Evolutionary conservation across 2,888 invertebrate species (phyloP), one percentile per base, ranked within the genome.

Genomic region (Aquatica leii): DNA sequence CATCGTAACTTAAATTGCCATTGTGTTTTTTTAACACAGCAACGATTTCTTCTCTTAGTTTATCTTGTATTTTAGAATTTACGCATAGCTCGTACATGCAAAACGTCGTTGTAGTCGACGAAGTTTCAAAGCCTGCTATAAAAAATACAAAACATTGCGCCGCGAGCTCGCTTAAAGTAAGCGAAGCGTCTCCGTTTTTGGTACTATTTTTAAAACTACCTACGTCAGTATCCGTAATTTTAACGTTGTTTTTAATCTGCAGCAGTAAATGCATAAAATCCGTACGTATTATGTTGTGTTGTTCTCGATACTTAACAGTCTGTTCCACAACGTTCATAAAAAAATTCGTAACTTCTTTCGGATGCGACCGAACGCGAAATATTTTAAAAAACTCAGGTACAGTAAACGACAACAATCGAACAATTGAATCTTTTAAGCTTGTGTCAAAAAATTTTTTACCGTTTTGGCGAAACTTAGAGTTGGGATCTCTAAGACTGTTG

Each of bases 21-120:
- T 57, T 49, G 4, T 55, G 50, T 12, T 67, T 74, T 62, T 63
- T 68, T 50, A 71, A 66, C 1, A 81, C 80, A 0, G 58, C 67
- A 1, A 75, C 69, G 2, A 85, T 81, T 72, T 86, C 85, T 0
- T 72, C 63, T 11, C 83, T 71, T 0, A 82, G 65, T 53, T 77
- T 82, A 1, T 79, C 73, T 67, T 86, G 86, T 1, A 83, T 69
- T 0, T 80, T 73, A 1, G 76, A 80, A 70, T 85, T 81, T 8
- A 77, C 75, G 1, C 85, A 83, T 35, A 87, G 71, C 69, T 85
- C 84, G 67, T 81, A 86, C 11, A 85, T 71, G 1, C 80, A 80
- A 65, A 81, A 85, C 46, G 82, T 80, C 72, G 84, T 76, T 55
- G 74, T 73, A 12, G 76, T 74, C 1, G 81, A 80, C 3, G 80